Evolutionary conservation across 2,888 invertebrate species (phyloP).

Genomic region (Volucella bombylans): DNA sequence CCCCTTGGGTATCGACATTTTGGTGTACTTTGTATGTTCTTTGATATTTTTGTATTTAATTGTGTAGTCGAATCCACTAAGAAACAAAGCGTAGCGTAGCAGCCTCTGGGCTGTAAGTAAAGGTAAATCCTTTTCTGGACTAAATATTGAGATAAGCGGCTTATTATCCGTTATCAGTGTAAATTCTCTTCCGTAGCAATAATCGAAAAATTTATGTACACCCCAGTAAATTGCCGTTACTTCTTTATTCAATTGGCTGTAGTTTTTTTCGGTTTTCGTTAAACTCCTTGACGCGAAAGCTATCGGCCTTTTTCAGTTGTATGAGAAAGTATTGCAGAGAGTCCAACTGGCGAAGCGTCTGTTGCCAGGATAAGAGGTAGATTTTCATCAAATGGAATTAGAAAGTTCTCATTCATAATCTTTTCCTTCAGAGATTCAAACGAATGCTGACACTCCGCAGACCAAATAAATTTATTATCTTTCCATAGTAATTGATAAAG

Average conservation of each 20-base stretch:
- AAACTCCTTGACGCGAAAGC: slow-evolving; percentile 67
- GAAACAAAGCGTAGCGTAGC: slow-evolving; percentile 63
- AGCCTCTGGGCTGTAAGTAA: slow-evolving; percentile 49
- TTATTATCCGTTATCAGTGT: slow-evolving; percentile 63
- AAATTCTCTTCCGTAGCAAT: slow-evolving; percentile 62
- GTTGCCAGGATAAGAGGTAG: slow-evolving; percentile 71
- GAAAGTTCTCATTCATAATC: slow-evolving; percentile 67
- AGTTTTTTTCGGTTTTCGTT: slow-evolving; percentile 60
- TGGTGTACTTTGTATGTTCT: slow-evolving; percentile 37
- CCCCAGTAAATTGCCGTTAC: slow-evolving; percentile 61
- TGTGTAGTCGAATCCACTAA: slow-evolving; percentile 66
- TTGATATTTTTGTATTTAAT: slow-evolving; percentile 58
- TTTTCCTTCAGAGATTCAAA: slow-evolving; percentile 77
- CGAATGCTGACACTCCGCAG: slow-evolving; percentile 45
- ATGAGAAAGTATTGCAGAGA: slow-evolving; percentile 68
- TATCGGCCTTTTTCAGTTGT: slow-evolving; percentile 45
- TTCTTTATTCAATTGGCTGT: slow-evolving; percentile 69
- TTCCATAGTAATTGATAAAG: too few relatives aligned
- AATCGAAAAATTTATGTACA: slow-evolving; percentile 55
- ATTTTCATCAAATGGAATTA: slow-evolving; percentile 73
- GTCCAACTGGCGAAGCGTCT: slow-evolving; percentile 73
- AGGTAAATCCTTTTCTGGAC: slow-evolving; percentile 63
- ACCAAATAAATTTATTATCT: too few relatives aligned
- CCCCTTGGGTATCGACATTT: slow-evolving; percentile 4
- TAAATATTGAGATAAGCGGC: slow-evolving; percentile 57